phyloP scores from a whole-genome alignment of 2,797 vertebrate genomes.

The Malacoctenus gilli region DNA sequence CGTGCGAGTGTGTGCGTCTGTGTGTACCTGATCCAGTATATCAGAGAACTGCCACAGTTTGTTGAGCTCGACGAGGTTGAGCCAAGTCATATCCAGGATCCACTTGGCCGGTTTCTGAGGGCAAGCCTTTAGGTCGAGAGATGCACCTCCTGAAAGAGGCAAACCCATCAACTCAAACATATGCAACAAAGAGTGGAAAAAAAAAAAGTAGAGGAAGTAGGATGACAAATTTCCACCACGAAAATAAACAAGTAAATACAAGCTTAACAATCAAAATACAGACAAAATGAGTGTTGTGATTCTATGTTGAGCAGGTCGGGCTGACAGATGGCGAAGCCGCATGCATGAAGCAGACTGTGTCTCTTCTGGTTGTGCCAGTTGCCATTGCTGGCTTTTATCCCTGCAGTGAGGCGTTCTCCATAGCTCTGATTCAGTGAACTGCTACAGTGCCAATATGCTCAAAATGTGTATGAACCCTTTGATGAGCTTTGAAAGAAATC shows the following conservation, averaged over 20 bases:
- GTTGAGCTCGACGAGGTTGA: slow-evolving; percentile 95
- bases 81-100: slow-evolving; percentile 97
- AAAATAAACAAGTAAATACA: slow-evolving; percentile 3
- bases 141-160: slow-evolving; percentile 87
- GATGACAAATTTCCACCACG: not conserved
- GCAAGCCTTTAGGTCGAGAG: slow-evolving; percentile 92
- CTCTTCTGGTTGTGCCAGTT: slow-evolving; percentile 39
- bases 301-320: slow-evolving; percentile 26
- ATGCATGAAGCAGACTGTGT: slow-evolving; percentile 34
- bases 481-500: slow-evolving; percentile 4
- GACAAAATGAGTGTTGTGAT: slow-evolving; percentile 11
- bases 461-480: slow-evolving; percentile 15
- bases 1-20: not conserved
- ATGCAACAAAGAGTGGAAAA: slow-evolving; percentile 14
- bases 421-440: slow-evolving; percentile 26
- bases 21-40: slow-evolving; percentile 87
- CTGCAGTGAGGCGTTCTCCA: slow-evolving; percentile 17
- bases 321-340: slow-evolving; percentile 60
- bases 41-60: slow-evolving; percentile 93
- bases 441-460: slow-evolving; percentile 18
- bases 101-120: slow-evolving; percentile 93
- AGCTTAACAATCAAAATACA: not conserved
- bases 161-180: slow-evolving; percentile 19
- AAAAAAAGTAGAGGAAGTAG: not conserved
- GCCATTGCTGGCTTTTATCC: slow-evolving; percentile 38